Conservation (phyloP, 2,888 invertebrate species). For the Hemistola chrysoprasaria region DNA sequence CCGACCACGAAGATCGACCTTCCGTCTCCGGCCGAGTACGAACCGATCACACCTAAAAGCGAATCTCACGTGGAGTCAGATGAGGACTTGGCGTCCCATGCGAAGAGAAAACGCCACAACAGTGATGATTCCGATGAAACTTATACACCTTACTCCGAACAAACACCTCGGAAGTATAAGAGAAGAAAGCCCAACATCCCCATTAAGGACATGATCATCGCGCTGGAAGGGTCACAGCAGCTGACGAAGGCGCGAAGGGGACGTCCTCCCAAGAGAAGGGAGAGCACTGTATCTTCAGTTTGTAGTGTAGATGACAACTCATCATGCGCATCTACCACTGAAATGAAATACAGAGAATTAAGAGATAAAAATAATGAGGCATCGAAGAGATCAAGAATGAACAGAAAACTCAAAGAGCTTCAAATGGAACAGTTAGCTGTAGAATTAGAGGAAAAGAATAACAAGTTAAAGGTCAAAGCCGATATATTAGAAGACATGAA, state of each 20-base stretch:
- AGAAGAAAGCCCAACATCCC: constrained; percentile 64
- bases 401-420: constrained; percentile 83
- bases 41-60: constrained; percentile 67
- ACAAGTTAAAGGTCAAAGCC: constrained; percentile 84
- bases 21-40: constrained; percentile 54
- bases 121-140: constrained; percentile 75
- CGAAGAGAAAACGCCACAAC: constrained; percentile 48
- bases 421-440: constrained; percentile 79
- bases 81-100: constrained; percentile 51
- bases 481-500: constrained; percentile 86
- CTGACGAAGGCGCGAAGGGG: constrained; percentile 71
- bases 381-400: constrained; percentile 87
- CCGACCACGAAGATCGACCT: constrained; percentile 40
- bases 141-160: constrained; percentile 62
- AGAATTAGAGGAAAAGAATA: constrained; percentile 84
- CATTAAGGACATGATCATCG: constrained; percentile 68
- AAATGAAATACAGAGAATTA: constrained; percentile 84
- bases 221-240: constrained; percentile 64
- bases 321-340: constrained; percentile 64
- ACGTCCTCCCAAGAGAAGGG: constrained; percentile 79
- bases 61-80: constrained; percentile 71
- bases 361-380: constrained; percentile 91
- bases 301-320: constrained; percentile 70
- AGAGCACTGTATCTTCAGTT: constrained; percentile 67
- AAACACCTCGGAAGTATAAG: constrained; percentile 56